These are phyloP conservation scores for Cheumatopsyche charites DNA, from an alignment of 1,140 invertebrate genomes.

Conservation along the genomic window DNA sequence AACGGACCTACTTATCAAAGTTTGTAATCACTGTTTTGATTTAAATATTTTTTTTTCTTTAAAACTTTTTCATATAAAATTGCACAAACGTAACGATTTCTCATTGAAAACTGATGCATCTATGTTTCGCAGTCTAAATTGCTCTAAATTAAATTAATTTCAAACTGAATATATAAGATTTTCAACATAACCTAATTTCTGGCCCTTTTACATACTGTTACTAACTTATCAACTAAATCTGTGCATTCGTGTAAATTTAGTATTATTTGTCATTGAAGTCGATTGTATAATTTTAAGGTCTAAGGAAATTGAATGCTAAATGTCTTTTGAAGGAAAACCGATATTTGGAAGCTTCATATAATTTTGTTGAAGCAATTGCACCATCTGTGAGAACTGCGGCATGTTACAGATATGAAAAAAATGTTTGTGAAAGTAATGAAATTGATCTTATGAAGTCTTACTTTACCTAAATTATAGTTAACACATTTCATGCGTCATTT, in stretches of 20 bases:
- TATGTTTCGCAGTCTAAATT: too few species aligned
- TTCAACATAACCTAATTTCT: too few species aligned
- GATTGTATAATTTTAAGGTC: conserved; percentile 50
- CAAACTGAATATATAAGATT: too few species aligned
- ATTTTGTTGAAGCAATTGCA: conserved; percentile 57
- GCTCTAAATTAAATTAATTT: too few species aligned
- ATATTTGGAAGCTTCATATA: conserved; percentile 43
- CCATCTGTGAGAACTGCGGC: conserved; percentile 55
- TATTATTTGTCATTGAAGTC: conserved; percentile 32
- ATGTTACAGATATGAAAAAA: conserved; percentile 55
- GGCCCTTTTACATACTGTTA: conserved; percentile 25
- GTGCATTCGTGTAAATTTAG: neutral
- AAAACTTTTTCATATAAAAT: conserved; percentile 13
- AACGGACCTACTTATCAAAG: conserved; percentile 59
- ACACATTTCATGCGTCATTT: conserved; percentile 16
- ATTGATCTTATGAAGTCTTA: too few species aligned
- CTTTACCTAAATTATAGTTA: too few species aligned
- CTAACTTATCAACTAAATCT: neutral
- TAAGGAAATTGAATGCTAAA: conserved; percentile 53
- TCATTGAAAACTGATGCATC: too few species aligned
- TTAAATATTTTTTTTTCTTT: neutral
- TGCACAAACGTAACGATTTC: too few species aligned
- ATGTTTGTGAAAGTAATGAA: neutral
- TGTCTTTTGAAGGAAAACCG: conserved; percentile 36
- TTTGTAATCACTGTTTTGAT: conserved; percentile 43